Conservation (phyloP, 2,888 invertebrate species). For the Rhodophaea formosa region DNA sequence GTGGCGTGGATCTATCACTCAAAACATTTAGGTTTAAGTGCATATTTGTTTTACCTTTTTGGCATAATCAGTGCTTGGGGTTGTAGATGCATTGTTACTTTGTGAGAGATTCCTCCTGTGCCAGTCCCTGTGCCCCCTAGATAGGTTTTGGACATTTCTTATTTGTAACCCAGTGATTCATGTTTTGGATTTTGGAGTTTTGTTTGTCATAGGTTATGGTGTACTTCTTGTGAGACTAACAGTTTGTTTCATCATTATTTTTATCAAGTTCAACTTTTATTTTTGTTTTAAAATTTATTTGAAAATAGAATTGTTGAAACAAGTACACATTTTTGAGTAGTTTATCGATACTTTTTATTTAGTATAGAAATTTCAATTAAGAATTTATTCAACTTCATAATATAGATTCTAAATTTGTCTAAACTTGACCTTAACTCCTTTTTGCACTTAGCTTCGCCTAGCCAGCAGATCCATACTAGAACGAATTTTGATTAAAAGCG, state of each 20-base stretch:
- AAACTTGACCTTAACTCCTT: no score
- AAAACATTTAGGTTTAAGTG: no score
- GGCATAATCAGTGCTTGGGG: slow-evolving; percentile 27
- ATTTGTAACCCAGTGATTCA: neutral
- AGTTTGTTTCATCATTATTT: slow-evolving; percentile 15
- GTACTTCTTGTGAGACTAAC: slow-evolving; percentile 10
- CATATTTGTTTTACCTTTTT: slow-evolving; percentile 21
- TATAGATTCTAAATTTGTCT: no score
- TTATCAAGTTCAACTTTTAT: neutral
- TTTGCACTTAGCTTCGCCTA: no score
- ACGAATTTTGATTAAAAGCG: no score
- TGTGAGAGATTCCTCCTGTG: slow-evolving; percentile 20
- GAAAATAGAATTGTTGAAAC: neutral
- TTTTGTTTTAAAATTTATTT: neutral
- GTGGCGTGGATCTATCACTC: no score
- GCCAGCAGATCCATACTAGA: no score
- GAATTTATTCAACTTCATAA: no score
- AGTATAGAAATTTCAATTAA: no score
- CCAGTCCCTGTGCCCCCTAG: neutral
- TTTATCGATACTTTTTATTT: slow-evolving; percentile 24
- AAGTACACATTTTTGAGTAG: neutral
- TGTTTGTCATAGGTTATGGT: slow-evolving; percentile 17
- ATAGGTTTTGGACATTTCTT: slow-evolving; percentile 1
- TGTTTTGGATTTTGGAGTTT: neutral
- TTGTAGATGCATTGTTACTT: slow-evolving; percentile 24